Evolutionary conservation across 2,888 invertebrate genomes (phyloP).

Genomic region (Dolichopus griseipennis): DNA sequence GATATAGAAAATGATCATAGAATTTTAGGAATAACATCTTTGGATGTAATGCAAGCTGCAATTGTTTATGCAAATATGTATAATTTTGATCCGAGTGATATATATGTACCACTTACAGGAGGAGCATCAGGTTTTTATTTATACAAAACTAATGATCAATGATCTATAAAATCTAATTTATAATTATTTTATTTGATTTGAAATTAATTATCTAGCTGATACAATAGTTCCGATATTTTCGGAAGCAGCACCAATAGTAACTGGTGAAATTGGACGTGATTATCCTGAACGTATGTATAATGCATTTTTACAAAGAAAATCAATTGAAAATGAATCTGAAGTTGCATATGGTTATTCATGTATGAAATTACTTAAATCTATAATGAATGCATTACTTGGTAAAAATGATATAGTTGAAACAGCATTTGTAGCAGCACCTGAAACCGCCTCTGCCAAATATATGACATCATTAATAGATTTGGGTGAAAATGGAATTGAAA

Average conservation of each 20-base stretch:
- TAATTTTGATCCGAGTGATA: no score
- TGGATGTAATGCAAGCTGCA: no score
- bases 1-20: no score
- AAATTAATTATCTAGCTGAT: conserved; percentile 17
- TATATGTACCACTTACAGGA: no score
- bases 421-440: conserved; percentile 23
- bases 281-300: conserved; percentile 19
- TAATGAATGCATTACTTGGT: conserved; percentile 21
- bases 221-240: conserved; percentile 24
- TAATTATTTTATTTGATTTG: not conserved
- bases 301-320: conserved; percentile 19
- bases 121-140: no score
- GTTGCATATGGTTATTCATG: conserved; percentile 21
- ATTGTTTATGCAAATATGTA: no score
- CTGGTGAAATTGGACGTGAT: conserved; percentile 14
- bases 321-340: conserved; percentile 14
- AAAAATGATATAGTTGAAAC: conserved; percentile 23
- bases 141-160: not conserved
- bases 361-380: conserved; percentile 21
- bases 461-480: conserved; percentile 23
- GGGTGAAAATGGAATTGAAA: conserved; percentile 22
- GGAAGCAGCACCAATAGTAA: conserved; percentile 20
- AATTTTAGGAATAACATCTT: no score
- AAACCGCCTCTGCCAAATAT: conserved; percentile 21
- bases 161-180: no score